Percentiles rank a stretch among this genome's conserved stretches.
Conservation (phyloP, 37 sponge, comb jelly and placozoan species). For the Aphrocallistes beatrix region DNA sequence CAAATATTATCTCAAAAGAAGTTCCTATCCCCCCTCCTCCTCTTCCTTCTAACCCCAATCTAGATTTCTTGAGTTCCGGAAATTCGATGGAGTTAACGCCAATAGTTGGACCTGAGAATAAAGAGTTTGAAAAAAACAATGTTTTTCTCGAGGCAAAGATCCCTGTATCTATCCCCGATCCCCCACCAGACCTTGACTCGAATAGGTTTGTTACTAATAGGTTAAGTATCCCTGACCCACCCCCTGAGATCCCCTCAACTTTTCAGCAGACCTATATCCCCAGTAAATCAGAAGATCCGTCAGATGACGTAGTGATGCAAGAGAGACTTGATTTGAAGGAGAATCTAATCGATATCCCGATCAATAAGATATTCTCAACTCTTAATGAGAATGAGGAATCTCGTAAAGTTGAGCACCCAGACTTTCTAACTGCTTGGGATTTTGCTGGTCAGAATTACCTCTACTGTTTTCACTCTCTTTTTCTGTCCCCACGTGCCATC, state of each 20-base stretch:
- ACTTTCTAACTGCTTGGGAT: constrained; percentile 13
- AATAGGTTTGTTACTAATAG: background rate
- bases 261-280: background rate
- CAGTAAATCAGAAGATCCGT: background rate
- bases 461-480: background rate
- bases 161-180: background rate
- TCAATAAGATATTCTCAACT: background rate
- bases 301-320: background rate
- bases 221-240: background rate
- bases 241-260: background rate
- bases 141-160: background rate
- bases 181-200: background rate
- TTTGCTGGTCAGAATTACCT: constrained; percentile 7
- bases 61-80: background rate
- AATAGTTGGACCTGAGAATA: background rate
- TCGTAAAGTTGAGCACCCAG: constrained; percentile 5
- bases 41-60: background rate
- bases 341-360: constrained; percentile 12
- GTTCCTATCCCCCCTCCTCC: background rate
- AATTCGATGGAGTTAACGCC: background rate
- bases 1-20: background rate
- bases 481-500: constrained; percentile 8
- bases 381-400: background rate
- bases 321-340: background rate
- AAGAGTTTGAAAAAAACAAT: no score